These are phyloP conservation scores for Macrocentrus cingulum DNA, from an alignment of 1,140 invertebrate genomes.

Conservation along the genomic window DNA sequence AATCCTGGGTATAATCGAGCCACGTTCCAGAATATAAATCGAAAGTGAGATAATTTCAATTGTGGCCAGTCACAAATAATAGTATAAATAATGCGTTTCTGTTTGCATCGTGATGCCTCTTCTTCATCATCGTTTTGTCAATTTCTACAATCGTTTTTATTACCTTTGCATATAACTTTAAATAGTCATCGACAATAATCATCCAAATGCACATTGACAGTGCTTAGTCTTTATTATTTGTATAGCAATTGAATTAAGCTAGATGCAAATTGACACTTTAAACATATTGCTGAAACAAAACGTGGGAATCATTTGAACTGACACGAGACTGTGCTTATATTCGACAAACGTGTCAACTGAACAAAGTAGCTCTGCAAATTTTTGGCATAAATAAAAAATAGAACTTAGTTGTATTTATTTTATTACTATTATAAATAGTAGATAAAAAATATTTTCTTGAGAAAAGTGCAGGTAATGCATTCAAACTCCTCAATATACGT, in stretches of 20 bases:
- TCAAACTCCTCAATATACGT: too few species aligned
- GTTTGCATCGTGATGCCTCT: constrained; percentile 94
- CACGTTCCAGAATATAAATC: constrained; percentile 99
- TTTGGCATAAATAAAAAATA: too few species aligned
- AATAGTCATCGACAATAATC: constrained; percentile 32
- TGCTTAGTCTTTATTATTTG: constrained; percentile 21
- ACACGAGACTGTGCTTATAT: too few species aligned
- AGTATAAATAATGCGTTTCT: constrained; percentile 89
- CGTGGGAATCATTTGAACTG: constrained; percentile 8
- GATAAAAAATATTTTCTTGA: too few species aligned
- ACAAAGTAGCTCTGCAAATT: too few species aligned
- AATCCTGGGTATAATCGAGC: constrained; percentile 92
- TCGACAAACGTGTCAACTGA: neutral
- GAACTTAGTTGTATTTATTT: too few species aligned
- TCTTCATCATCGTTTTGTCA: constrained; percentile 31
- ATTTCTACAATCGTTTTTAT: too few species aligned
- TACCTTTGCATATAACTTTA: constrained; percentile 22
- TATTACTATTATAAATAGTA: too few species aligned
- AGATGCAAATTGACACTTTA: constrained; percentile 24
- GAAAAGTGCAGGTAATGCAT: constrained; percentile 8
- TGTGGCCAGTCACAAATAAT: constrained; percentile 75
- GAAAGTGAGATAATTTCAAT: constrained; percentile 96
- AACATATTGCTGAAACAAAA: constrained; percentile 26
- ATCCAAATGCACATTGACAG: constrained; percentile 31
- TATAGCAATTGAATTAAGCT: constrained; percentile 21